Evolutionary conservation across 2,797 vertebrate genomes (phyloP).

Genomic region (Pachyuromys duprasi): DNA sequence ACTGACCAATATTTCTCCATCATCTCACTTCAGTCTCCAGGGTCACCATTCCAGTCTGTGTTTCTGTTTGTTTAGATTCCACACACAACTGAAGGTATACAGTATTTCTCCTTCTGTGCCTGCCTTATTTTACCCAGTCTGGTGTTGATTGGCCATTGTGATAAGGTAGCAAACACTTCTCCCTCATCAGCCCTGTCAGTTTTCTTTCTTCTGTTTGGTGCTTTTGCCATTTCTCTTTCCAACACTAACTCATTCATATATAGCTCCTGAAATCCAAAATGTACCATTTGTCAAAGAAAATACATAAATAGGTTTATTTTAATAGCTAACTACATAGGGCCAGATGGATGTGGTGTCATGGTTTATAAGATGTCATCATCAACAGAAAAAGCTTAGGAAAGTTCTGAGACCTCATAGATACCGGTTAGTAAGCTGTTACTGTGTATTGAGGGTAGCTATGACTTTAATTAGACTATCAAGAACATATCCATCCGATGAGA

Average conservation of each 20-base stretch:
- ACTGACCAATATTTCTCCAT: neutral
- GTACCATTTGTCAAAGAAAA: constrained; percentile 33
- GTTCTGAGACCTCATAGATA: neutral
- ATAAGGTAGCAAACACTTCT: neutral
- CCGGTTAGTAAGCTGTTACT: neutral
- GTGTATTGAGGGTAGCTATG: neutral
- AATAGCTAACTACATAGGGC: neutral
- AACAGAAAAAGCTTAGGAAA: neutral
- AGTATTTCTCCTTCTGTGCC: neutral
- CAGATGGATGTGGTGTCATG: neutral
- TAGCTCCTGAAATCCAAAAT: neutral
- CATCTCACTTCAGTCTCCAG: neutral
- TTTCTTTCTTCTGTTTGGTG: neutral
- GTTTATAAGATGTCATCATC: neutral
- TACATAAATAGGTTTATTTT: neutral
- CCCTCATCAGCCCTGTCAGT: neutral
- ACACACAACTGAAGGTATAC: neutral
- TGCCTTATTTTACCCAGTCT: neutral
- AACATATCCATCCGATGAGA: neutral
- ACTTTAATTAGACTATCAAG: constrained; percentile 39
- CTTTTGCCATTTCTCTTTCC: constrained; percentile 2
- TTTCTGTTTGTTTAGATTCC: constrained; percentile 3
- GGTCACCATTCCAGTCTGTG: neutral
- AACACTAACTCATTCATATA: neutral
- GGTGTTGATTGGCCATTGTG: neutral